Evolutionary conservation across 2,113 vertebrate genomes (phyloP).

Genomic region (Ctenomys sociabilis): DNA sequence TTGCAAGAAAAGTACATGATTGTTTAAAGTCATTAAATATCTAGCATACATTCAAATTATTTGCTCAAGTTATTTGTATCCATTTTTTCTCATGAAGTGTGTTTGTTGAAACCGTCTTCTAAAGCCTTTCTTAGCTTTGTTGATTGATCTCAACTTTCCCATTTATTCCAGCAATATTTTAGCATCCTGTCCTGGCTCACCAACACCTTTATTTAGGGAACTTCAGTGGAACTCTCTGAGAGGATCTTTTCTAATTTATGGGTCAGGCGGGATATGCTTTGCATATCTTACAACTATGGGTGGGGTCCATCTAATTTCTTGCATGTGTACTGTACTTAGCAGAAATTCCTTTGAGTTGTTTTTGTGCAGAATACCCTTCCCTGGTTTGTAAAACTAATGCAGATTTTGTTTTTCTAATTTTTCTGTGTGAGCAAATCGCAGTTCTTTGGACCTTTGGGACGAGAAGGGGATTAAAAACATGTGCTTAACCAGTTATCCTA

Average conservation of each 20-base stretch:
- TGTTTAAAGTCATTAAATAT: background rate
- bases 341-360: slow-evolving; percentile 10
- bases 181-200: rapidly evolving
- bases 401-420: background rate
- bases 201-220: background rate
- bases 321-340: background rate
- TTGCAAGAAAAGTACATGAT: background rate
- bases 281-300: background rate
- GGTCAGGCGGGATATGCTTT: background rate
- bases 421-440: slow-evolving; percentile 25
- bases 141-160: background rate
- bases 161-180: background rate
- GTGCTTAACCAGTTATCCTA: slow-evolving; percentile 43
- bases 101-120: background rate
- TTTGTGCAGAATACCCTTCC: background rate
- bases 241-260: background rate
- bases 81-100: background rate
- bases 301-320: background rate
- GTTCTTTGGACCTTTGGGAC: slow-evolving; percentile 28
- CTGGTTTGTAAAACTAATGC: slow-evolving; percentile 11
- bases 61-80: background rate
- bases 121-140: background rate
- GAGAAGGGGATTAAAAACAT: slow-evolving; percentile 49
- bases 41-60: background rate
- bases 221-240: background rate